phyloP scores from a whole-genome alignment of 2,113 vertebrate genomes.

The Nesogale talazaci region DNA sequence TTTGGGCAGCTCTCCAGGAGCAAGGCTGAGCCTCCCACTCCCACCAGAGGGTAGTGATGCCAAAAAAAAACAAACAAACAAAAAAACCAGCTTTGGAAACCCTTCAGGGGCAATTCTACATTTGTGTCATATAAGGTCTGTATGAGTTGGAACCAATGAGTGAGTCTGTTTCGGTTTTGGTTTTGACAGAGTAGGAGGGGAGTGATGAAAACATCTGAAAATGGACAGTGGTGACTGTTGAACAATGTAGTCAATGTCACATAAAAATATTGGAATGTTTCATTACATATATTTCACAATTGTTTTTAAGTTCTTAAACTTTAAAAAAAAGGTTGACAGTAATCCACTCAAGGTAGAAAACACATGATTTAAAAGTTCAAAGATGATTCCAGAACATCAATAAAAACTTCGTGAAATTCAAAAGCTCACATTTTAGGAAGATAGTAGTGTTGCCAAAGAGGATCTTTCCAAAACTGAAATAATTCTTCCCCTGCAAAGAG shows the following conservation, averaged over 20 bases:
- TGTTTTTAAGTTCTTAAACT: background rate
- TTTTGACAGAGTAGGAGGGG: background rate
- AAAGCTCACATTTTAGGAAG: conserved; percentile 88
- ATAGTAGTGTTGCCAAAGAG: conserved; percentile 90
- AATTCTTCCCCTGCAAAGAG: conserved; percentile 85
- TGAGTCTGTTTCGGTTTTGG: no score
- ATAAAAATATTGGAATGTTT: background rate
- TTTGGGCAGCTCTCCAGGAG: no score
- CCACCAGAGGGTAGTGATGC: no score
- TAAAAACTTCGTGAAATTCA: conserved; percentile 62
- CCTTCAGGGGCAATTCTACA: no score
- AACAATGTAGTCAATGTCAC: background rate
- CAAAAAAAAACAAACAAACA: no score
- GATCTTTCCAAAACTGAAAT: conserved; percentile 89
- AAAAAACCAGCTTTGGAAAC: no score
- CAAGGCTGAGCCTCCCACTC: no score
- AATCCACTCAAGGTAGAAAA: conserved; percentile 32
- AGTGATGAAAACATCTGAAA: background rate
- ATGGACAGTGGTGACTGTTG: background rate
- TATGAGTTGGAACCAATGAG: no score
- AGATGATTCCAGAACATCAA: conserved; percentile 37
- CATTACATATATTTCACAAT: background rate
- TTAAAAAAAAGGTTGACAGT: background rate
- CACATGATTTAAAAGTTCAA: conserved; percentile 24
- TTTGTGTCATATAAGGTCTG: no score